Evolutionary conservation across 2,888 invertebrate species (phyloP).

Genomic region (Seira ritae): DNA sequence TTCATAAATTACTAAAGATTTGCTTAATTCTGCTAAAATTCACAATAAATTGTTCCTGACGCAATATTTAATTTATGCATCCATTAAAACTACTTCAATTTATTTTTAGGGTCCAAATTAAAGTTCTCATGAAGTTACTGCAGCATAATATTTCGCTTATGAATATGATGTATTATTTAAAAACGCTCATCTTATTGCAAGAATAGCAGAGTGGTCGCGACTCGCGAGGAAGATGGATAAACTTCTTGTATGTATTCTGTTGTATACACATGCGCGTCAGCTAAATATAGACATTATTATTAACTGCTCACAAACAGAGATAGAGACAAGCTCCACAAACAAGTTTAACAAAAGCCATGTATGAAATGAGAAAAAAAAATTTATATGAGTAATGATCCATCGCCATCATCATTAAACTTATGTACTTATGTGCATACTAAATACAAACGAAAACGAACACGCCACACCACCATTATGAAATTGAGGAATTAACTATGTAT

Average conservation of each 20-base stretch:
- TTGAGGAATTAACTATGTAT: not conserved
- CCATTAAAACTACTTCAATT: too few species aligned
- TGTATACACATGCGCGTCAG: too few species aligned
- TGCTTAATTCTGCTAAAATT: too few species aligned
- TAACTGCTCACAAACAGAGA: slow-evolving; percentile 23
- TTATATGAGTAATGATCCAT: slow-evolving; percentile 19
- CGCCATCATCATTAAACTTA: not conserved
- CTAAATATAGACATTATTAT: slow-evolving; percentile 63
- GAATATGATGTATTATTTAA: not conserved
- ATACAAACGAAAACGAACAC: not conserved
- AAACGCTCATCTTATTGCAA: not conserved
- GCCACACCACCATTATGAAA: not conserved
- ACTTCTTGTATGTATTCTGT: too few species aligned
- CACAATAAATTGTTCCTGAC: too few species aligned
- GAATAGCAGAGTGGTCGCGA: not conserved
- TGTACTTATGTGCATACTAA: not conserved
- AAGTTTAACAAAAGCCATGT: slow-evolving; percentile 16
- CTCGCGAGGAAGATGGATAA: too few species aligned
- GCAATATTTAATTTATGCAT: too few species aligned
- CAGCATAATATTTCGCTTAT: too few species aligned
- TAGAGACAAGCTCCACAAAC: slow-evolving; percentile 1
- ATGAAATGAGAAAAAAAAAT: too few species aligned
- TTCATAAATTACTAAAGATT: too few species aligned
- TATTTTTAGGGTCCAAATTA: too few species aligned
- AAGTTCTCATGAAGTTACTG: too few species aligned